phyloP scores from a whole-genome alignment of 2,113 vertebrate species.

The Odontesthes bonariensis region DNA sequence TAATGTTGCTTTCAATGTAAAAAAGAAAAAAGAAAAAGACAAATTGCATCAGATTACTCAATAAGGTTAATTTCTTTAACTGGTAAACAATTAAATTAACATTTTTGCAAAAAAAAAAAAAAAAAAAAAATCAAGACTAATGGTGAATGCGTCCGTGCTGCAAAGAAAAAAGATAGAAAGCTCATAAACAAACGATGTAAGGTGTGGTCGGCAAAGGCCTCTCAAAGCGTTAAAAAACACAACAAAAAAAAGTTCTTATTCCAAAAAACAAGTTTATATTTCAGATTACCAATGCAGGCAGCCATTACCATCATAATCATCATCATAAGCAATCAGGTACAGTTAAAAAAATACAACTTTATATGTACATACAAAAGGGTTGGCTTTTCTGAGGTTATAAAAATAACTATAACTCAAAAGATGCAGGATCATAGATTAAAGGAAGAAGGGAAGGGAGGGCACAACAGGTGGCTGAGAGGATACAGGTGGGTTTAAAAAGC shows the following conservation, averaged over 20 bases:
- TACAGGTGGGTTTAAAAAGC: neutral
- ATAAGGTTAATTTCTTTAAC: neutral
- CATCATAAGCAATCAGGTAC: slow-evolving; percentile 54
- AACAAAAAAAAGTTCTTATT: slow-evolving; percentile 6
- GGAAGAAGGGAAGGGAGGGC: neutral
- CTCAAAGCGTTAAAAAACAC: slow-evolving; percentile 1
- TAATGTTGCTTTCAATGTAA: neutral
- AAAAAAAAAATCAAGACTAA: neutral
- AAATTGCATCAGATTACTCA: neutral
- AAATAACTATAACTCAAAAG: slow-evolving; percentile 57
- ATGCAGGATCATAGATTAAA: neutral
- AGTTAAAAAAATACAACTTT: slow-evolving; percentile 81
- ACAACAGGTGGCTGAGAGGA: neutral
- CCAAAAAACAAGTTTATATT: slow-evolving; percentile 67
- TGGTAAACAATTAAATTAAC: neutral
- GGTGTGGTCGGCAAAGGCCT: neutral
- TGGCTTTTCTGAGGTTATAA: slow-evolving; percentile 59
- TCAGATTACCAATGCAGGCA: slow-evolving; percentile 57
- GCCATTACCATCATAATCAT: slow-evolving; percentile 20
- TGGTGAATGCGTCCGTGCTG: neutral
- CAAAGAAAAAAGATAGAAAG: neutral
- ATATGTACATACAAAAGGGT: slow-evolving; percentile 76
- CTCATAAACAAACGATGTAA: neutral
- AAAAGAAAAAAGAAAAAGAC: neutral
- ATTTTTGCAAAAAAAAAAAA: neutral